A percentile compares a stretch with the other conserved stretches of the same genome.
Evolutionary conservation across 2,113 vertebrate species (phyloP).

Genomic region (Percopsis transmontana): DNA sequence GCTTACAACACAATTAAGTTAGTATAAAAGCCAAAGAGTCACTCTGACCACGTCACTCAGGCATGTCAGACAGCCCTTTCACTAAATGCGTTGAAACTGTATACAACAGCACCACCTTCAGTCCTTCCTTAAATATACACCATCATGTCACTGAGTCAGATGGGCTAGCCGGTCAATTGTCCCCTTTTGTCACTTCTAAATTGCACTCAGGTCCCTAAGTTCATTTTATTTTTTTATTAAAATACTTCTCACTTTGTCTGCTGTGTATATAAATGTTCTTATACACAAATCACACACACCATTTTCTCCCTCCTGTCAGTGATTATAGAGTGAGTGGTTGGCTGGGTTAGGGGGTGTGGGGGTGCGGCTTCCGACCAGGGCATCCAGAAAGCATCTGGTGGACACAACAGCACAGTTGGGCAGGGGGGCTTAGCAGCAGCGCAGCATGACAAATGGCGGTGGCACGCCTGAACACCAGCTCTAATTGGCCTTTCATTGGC

Average conservation of each 20-base stretch:
- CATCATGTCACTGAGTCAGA: neutral
- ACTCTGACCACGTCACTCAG: constrained; percentile 3
- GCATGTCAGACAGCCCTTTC: too few species aligned
- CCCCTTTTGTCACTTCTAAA: too few species aligned
- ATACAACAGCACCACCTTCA: constrained; percentile 44
- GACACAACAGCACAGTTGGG: constrained; percentile 22
- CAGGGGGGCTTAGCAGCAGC: constrained; percentile 25
- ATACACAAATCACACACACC: too few species aligned
- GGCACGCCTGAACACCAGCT: constrained; percentile 9
- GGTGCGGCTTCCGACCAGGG: neutral
- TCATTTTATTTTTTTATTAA: too few species aligned
- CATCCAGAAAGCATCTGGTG: constrained; percentile 39
- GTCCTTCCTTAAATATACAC: constrained; percentile 12
- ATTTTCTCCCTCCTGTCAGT: too few species aligned
- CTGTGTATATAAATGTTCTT: too few species aligned
- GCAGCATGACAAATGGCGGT: constrained; percentile 46
- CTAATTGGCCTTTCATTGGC: constrained; percentile 50
- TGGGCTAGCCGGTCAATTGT: too few species aligned
- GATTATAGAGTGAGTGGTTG: too few species aligned
- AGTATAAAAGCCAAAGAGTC: neutral
- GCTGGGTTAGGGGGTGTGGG: constrained; percentile 4
- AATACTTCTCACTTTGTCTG: too few species aligned
- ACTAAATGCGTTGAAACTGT: constrained; percentile 1
- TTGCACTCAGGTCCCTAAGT: too few species aligned
- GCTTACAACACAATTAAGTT: too few species aligned